Percentiles rank a stretch among this genome's conserved stretches.
Conservation (phyloP, 2,113 vertebrate genomes). For the Ophiodon elongatus region DNA sequence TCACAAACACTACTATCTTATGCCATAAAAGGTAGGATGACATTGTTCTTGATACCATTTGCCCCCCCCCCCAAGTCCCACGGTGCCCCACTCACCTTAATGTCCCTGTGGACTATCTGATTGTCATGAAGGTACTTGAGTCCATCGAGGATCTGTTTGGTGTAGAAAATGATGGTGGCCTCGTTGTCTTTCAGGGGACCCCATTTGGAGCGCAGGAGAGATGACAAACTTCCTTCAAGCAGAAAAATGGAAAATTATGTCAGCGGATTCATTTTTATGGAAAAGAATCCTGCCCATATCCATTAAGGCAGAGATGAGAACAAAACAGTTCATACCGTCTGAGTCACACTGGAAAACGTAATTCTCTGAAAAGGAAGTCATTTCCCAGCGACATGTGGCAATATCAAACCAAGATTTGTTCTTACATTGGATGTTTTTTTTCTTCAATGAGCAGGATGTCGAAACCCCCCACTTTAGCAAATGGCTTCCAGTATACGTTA, state of each 20-base stretch:
- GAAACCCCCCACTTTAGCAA: conserved; percentile 39
- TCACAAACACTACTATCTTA: not conserved
- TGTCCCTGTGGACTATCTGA: conserved; percentile 94
- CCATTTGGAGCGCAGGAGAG: conserved; percentile 92
- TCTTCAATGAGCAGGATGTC: conserved; percentile 6
- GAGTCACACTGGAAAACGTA: not conserved
- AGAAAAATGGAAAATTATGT: not conserved
- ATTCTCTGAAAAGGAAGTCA: not conserved
- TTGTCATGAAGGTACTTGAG: conserved; percentile 93
- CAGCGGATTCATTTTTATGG: not conserved
- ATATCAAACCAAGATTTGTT: conserved; percentile 7
- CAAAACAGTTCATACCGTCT: not conserved
- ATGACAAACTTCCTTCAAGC: conserved; percentile 90
- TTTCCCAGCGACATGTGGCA: not conserved
- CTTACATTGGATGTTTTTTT: not conserved
- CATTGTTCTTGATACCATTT: not conserved
- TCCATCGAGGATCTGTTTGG: conserved; percentile 92
- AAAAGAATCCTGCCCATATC: not conserved
- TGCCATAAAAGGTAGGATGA: not conserved
- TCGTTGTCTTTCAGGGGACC: conserved; percentile 95
- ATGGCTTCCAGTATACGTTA: conserved; percentile 36
- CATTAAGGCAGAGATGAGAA: not conserved
- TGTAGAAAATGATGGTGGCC: conserved; percentile 92
- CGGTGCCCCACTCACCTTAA: conserved; percentile 84
- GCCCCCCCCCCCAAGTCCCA: not conserved